Base-by-base conservation (phyloP, 2,113 vertebrate genomes). In the Centropristis striata region DNA sequence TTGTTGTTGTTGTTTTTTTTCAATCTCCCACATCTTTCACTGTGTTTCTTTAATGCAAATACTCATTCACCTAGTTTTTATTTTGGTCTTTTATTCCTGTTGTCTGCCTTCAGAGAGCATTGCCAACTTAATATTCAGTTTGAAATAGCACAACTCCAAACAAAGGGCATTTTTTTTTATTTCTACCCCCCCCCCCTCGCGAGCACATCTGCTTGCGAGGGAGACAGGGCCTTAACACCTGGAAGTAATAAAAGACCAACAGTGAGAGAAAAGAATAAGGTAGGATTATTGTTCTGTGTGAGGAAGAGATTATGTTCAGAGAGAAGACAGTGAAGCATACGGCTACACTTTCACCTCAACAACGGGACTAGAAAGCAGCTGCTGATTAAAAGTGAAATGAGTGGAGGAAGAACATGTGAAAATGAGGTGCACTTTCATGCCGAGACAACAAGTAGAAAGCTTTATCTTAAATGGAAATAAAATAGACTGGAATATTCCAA, bases 271-370 rank as follows among this genome's bases (percentile, higher is more conserved):
- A 92, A 93, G 6, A 94, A 94, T 92, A 93, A 92, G 87, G 85
- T 86, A 92, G 93, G 93, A 95, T 94, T 92, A 94, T 94, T 94
- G 94, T 93, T 94, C 87, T 90, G 86, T 93, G 89, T 85, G 92
- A 94, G 86, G 87, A 93, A 90, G 89, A 94, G 91, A 94, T 94
- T 93, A 93, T 90, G 91, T 92, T 92, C 86, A 80, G 87, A 88
- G 84, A 90, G 88, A 91, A 93, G 91, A 93, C 87, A 88, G 89
- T 87, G 84, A 87, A 86, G 90, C 92, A 90, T 84, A 80, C 75
- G 8, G 87, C 75, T 80, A 87, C 87, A 92, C 87, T 92, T 92
- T 93, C 90, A 91, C 91, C 89, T 86, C 83, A 79, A 93, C 91
- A 91, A 92, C 81, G 66, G 87, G 47, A 81, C 80, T 77, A 78